Conservation (phyloP, 1,140 invertebrate genomes). For the Nixonia krombeini region DNA sequence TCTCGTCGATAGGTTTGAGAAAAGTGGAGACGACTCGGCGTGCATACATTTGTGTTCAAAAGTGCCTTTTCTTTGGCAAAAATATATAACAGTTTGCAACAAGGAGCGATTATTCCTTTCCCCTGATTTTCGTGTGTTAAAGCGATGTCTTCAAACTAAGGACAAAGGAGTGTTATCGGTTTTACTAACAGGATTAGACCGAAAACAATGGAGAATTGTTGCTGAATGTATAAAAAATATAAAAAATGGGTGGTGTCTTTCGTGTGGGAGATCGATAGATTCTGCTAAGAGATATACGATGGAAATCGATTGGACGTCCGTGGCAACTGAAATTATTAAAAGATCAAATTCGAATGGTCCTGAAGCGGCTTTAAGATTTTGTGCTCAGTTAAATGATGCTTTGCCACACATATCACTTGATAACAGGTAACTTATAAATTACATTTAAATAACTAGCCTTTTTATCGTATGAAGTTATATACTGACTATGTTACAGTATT, state of each 20-base stretch:
- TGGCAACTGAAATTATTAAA: slow-evolving; percentile 56
- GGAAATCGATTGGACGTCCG: slow-evolving; percentile 62
- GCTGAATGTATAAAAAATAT: slow-evolving; percentile 43
- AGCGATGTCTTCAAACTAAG: slow-evolving; percentile 55
- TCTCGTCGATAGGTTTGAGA: slow-evolving; percentile 50
- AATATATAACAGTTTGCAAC: slow-evolving; percentile 53
- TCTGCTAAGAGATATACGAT: slow-evolving; percentile 16
- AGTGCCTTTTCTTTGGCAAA: slow-evolving; percentile 74
- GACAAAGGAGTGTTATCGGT: slow-evolving; percentile 55
- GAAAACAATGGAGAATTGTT: slow-evolving; percentile 53
- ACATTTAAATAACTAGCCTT: too few species aligned
- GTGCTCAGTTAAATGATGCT: slow-evolving; percentile 52
- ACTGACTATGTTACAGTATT: too few species aligned
- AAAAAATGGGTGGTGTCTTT: slow-evolving; percentile 55
- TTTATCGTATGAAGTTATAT: too few species aligned
- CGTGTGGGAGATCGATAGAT: slow-evolving; percentile 45
- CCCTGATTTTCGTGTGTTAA: slow-evolving; percentile 25
- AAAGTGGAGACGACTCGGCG: slow-evolving; percentile 20
- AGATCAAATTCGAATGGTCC: slow-evolving; percentile 56
- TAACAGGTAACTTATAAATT: slow-evolving; percentile 46
- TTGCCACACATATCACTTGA: slow-evolving; percentile 55
- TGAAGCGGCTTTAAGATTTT: slow-evolving; percentile 53
- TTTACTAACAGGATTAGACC: slow-evolving; percentile 51
- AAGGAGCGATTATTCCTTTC: slow-evolving; percentile 11
- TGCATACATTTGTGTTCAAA: slow-evolving; percentile 69